A percentile compares a stretch with the other conserved stretches of the same genome.
phyloP scores from a whole-genome alignment of 2,113 vertebrate species.

The Lepidothrix coronata region DNA sequence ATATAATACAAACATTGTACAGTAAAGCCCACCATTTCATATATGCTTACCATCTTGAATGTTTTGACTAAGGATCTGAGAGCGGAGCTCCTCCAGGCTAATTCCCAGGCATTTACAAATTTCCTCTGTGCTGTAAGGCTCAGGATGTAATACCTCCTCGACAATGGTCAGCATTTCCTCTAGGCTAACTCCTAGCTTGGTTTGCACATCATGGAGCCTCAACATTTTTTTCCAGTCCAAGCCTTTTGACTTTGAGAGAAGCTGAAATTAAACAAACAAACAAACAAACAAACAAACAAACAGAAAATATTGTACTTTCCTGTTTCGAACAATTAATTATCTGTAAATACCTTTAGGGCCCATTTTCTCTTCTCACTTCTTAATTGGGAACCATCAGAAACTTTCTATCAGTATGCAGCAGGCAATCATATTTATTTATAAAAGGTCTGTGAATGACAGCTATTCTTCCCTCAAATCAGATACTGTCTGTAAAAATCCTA shows the following conservation, averaged over 20 bases:
- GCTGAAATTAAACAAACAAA: slow-evolving; percentile 62
- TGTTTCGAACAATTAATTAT: not conserved
- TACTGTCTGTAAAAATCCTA: not conserved
- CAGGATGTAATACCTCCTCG: slow-evolving; percentile 85
- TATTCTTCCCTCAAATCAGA: not conserved
- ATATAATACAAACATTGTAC: not conserved
- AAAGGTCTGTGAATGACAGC: not conserved
- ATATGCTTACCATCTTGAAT: slow-evolving; percentile 84
- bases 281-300: not conserved
- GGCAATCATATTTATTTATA: not conserved
- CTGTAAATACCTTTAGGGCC: not conserved
- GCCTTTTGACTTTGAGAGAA: slow-evolving; percentile 78
- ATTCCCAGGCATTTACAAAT: slow-evolving; percentile 85
- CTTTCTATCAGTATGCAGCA: not conserved
- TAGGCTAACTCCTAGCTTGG: slow-evolving; percentile 76
- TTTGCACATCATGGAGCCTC: slow-evolving; percentile 86
- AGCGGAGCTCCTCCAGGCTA: slow-evolving; percentile 78
- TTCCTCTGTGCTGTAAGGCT: slow-evolving; percentile 88
- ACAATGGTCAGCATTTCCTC: slow-evolving; percentile 88
- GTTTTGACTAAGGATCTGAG: slow-evolving; percentile 83
- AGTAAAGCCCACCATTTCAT: not conserved
- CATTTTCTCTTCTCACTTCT: not conserved
- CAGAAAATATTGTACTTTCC: not conserved
- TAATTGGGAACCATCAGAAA: not conserved
- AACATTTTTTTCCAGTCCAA: slow-evolving; percentile 74